Evolutionary conservation across 2,797 vertebrate genomes (phyloP), one percentile per base, ranked within the genome.

Genomic region (Lithobates pipiens): DNA sequence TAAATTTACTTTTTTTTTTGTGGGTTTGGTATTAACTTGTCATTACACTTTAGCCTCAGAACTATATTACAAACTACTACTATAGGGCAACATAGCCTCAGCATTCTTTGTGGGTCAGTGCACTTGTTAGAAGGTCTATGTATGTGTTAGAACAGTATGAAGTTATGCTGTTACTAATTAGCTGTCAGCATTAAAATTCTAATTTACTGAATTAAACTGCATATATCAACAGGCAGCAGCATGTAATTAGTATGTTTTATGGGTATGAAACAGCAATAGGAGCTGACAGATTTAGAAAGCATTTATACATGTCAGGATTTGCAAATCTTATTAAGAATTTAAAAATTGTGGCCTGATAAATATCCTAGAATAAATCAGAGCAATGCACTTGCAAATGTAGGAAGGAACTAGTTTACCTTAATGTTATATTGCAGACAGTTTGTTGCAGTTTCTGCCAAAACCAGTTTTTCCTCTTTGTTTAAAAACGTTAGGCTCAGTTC

Each of bases 211-310:
- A 68, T 50, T 57, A 80, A 57, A 27, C 50, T 54, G 23, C 68
- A 71, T 80, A 54, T 71, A 70, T 80, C 68, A 57, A 72, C 68
- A 80, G 70, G 10, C 46, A 23, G 16, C 50, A 32, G 78, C 46
- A 57, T 71, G n/a, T 50, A 71, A 72, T 80, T 80, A 71, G 71
- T 72, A 32, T 80, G 78, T 36, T 72, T 46, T 72, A 32, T 39
- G 36, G n/a, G 46, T 18, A 71, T 57, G 32, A 71, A n/a, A 21
- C 68, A 57, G 27, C n/a, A 46, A 46, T 21, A 6, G 15, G 9
- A 46, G 42, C 32, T 79, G 39, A 79, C 65, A 79, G 63, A 65
- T 68, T 10, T 44, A 27, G 8, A 34, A 68, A 61, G 11, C 5
- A 46, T 27, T 69, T 67, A 29, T 67, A 13, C 65, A 29, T 79